Evolutionary conservation across 1,140 invertebrate genomes (phyloP), one percentile per base, ranked within the genome.

Genomic region (Yoshiicerus persimilis): DNA sequence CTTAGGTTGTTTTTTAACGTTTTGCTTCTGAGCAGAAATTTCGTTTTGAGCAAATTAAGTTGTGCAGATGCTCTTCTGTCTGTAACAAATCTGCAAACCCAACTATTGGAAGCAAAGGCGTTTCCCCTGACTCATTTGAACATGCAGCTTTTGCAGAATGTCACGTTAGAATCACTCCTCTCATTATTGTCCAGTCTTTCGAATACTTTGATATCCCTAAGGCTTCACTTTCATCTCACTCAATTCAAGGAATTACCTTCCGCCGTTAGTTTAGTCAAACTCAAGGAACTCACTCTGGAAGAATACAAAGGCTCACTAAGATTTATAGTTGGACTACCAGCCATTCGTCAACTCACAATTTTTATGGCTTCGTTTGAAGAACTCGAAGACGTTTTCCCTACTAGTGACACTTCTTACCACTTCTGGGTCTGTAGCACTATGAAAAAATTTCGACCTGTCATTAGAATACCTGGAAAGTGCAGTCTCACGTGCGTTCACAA

Each of bases 141-240:
- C 36, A 34, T 88, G 64, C 87, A 88, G 38, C 39, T 88, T 4
- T 75, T 88, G 39, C 87, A 84, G 10, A 88, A 86, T 86, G 87
- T 88, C 23, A 88, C 87, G 16, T 32, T 88, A 56, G 87, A 86
- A n/a, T 70, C 70, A 66, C 66, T 88, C 20, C 34, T 88, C 16
- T 66, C 84, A n/a, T 64, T 88, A n/a, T 38, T 88, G 36, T 70
- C 84, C 41, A 88, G 84, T 47, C 25, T 88, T 80, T 27, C 38
- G 13, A 70, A 84, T 20, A 86, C 84, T 11, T 36, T 88, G 66
- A 88, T 64, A 20, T 85, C 64, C 38, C 32, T 88, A 23, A 75
- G 87, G 66, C 70, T 88, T 20, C 84, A 88, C 39, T 88, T 88
- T 70, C 84, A 88, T 30, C 56, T 88, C 25, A 88, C 87, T 30